Base-by-base conservation (phyloP, 2,113 vertebrate genomes). In the Damaliscus lunatus region DNA sequence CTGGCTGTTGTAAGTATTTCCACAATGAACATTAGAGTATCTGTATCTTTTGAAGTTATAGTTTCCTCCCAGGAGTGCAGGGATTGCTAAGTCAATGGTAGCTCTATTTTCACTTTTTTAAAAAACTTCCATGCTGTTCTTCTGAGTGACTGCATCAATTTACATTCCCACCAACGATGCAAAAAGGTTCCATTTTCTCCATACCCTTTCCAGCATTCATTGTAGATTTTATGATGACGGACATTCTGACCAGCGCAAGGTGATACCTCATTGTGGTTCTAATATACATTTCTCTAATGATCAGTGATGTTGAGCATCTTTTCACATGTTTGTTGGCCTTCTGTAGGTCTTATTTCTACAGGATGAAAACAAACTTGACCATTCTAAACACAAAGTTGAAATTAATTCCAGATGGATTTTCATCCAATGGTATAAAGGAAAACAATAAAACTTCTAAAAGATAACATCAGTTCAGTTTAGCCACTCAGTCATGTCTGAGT, bases 371-470 rank as follows among this genome's bases (percentile, higher is more conserved):
- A 90, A 74, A 0, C n/a, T 85, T 50, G 27, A 88, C 23, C 6
- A n/a, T 88, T 46, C 91, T 64, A 95, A 95, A 90, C 95, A 46
- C 16, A 86, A 16, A 55, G 21, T 85, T 85, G 25, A 97, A 88
- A 78, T 85, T 67, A 88, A 88, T 55, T 94, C 25, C 3, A 67
- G 57, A 53, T 74, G 55, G 17, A 52, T 83, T 83, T 91, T 96
- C 6, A 93, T 57, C 16, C 85, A 55, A 53, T 31, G 53, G 17
- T 59, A 27, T 40, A 81, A 62, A 3, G 21, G 33, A 40, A 71
- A 87, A 60, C 3, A 84, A 23, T 27, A 78, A 57, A 52, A 3
- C 43, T 36, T 85, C 77, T 23, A n/a, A 88, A 87, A 64, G 19
- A 14, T 23, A 31, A 60, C 59, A 13, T 60, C 27, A 29, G 2